Evolutionary conservation across 2,113 vertebrate species (phyloP).

Genomic region (Lipophrys pholis): DNA sequence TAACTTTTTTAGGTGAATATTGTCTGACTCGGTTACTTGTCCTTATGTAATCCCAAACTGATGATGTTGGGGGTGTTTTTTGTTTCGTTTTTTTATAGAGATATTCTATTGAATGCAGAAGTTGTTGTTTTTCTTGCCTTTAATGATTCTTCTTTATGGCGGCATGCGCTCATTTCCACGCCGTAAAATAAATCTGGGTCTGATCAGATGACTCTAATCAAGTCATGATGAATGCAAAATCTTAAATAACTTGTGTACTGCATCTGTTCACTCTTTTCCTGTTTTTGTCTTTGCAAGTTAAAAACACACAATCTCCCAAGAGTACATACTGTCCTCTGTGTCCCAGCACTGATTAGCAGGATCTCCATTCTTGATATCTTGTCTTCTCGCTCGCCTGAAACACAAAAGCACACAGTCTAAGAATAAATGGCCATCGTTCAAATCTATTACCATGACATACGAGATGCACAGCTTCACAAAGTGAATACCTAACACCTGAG

Average conservation of each 20-base stretch:
- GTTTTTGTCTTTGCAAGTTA: no score
- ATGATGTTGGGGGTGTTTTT: no score
- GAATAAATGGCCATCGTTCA: background rate
- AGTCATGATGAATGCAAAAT: background rate
- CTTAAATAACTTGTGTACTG: background rate
- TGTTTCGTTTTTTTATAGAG: background rate
- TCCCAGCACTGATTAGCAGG: constrained; percentile 97
- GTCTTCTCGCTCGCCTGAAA: constrained; percentile 92
- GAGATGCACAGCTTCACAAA: no score
- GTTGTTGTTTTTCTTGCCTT: background rate
- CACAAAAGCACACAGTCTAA: constrained; percentile 17
- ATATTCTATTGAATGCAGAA: background rate
- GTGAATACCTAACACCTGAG: no score
- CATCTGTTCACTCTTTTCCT: background rate
- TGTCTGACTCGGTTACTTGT: background rate
- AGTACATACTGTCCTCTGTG: constrained; percentile 90
- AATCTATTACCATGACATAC: no score
- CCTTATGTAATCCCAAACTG: background rate
- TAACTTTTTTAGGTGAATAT: background rate
- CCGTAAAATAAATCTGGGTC: no score
- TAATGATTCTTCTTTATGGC: background rate
- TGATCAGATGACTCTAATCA: no score
- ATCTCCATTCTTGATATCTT: constrained; percentile 97
- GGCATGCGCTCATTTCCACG: no score
- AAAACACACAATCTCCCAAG: background rate